A percentile compares a stretch with the other conserved stretches of the same genome.
These are phyloP conservation scores for Cheilinus undulatus DNA, from an alignment of 2,113 vertebrate species.

Conservation along the genomic window DNA sequence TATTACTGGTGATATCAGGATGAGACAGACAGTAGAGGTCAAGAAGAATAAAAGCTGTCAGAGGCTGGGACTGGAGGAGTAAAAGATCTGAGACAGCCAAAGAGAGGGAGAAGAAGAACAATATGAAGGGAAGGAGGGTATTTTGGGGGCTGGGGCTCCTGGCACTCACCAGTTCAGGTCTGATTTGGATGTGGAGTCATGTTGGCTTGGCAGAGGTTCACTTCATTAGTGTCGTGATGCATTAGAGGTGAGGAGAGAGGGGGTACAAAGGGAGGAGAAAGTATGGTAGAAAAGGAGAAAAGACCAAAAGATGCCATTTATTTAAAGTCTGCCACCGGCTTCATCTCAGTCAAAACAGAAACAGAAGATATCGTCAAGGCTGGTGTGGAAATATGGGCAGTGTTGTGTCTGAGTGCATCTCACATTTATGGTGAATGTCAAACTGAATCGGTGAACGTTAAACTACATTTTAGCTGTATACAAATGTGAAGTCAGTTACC, in stretches of 20 bases:
- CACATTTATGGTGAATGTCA: no score
- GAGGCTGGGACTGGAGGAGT: constrained; percentile 1
- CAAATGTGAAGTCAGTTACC: no score
- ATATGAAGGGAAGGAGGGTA: background rate
- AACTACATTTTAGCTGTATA: no score
- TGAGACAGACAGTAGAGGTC: background rate
- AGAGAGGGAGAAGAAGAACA: background rate
- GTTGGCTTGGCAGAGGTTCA: constrained; percentile 69
- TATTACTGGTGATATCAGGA: background rate
- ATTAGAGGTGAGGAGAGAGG: constrained; percentile 52
- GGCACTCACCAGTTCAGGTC: constrained; percentile 47
- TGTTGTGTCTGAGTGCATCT: no score
- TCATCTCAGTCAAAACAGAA: no score
- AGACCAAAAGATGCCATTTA: no score
- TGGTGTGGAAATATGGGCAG: no score
- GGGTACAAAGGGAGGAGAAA: background rate
- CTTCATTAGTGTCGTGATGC: constrained; percentile 75
- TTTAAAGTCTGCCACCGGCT: no score
- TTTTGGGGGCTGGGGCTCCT: constrained; percentile 53
- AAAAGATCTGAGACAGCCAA: no score
- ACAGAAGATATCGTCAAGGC: no score
- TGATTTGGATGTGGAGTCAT: constrained; percentile 71
- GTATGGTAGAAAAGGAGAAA: background rate
- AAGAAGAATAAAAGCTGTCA: background rate
- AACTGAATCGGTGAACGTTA: no score